phyloP scores from a whole-genome alignment of 2,113 vertebrate species.

The Blennius ocellaris region DNA sequence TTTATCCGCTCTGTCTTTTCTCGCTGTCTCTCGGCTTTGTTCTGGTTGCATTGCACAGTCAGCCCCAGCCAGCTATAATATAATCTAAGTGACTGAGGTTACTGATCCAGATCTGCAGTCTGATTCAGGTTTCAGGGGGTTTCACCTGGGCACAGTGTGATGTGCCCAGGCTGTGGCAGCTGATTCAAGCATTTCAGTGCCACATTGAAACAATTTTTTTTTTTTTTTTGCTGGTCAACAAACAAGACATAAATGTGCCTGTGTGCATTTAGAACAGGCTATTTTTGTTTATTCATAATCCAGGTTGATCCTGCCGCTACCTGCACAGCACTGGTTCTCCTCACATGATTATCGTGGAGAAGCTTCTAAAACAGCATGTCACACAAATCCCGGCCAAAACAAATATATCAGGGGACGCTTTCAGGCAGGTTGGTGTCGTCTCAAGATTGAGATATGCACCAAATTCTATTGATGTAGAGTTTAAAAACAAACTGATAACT shows the following conservation, averaged over 20 bases:
- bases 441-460: constrained; percentile 18
- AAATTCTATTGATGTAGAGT: background rate
- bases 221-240: constrained; percentile 32
- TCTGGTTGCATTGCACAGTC: constrained; percentile 66
- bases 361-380: constrained; percentile 49
- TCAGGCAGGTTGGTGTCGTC: constrained; percentile 40
- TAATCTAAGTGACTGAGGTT: constrained; percentile 56
- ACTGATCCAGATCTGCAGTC: constrained; percentile 32
- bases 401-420: constrained; percentile 47
- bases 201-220: background rate
- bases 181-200: constrained; percentile 1
- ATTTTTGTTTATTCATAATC: constrained; percentile 55
- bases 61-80: constrained; percentile 65
- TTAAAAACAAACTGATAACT: too few relatives aligned
- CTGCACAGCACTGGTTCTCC: constrained; percentile 33
- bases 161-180: constrained; percentile 9
- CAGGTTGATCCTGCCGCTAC: constrained; percentile 45
- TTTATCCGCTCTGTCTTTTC: constrained; percentile 65
- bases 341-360: constrained; percentile 20
- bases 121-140: constrained; percentile 36
- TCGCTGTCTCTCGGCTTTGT: constrained; percentile 63
- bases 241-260: constrained; percentile 21
- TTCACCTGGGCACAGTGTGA: constrained; percentile 14
- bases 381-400: constrained; percentile 46
- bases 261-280: constrained; percentile 32